Percentiles rank a stretch among this genome's conserved stretches.
These are phyloP conservation scores for Lepisosteus oculatus DNA, from an alignment of 2,113 vertebrate species.

Conservation along the genomic window DNA sequence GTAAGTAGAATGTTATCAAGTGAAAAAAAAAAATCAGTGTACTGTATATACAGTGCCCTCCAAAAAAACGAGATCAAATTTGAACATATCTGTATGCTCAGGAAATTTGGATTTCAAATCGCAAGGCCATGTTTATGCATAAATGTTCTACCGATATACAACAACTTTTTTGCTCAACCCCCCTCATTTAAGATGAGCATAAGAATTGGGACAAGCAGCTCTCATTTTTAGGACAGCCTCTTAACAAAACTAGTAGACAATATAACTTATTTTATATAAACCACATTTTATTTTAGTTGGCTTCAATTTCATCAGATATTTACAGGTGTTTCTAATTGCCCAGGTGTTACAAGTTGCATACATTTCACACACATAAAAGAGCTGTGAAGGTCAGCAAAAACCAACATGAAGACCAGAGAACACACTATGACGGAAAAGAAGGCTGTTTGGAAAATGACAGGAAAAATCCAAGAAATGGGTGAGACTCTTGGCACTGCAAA, in stretches of 20 bases:
- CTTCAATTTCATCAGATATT: background rate
- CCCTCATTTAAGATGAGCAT: conserved; percentile 1
- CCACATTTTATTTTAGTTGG: too few species aligned
- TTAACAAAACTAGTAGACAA: too few species aligned
- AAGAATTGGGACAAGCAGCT: background rate
- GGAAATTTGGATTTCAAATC: background rate
- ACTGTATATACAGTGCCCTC: too few species aligned
- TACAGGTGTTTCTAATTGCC: too few species aligned
- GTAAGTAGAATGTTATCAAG: too few species aligned
- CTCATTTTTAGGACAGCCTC: background rate
- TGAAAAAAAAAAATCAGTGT: too few species aligned
- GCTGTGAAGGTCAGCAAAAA: too few species aligned
- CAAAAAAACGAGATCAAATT: background rate
- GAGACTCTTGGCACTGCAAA: too few species aligned
- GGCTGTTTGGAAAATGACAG: background rate
- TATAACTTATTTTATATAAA: too few species aligned
- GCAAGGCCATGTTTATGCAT: background rate
- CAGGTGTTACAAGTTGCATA: too few species aligned
- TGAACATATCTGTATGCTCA: background rate
- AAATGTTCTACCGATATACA: background rate
- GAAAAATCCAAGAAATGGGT: background rate
- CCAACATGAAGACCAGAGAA: background rate
- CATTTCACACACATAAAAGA: too few species aligned
- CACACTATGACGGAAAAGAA: background rate
- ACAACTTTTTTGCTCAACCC: conserved; percentile 7